phyloP scores from a whole-genome alignment of 2,888 invertebrate species.

The Spisula subtruncata region DNA sequence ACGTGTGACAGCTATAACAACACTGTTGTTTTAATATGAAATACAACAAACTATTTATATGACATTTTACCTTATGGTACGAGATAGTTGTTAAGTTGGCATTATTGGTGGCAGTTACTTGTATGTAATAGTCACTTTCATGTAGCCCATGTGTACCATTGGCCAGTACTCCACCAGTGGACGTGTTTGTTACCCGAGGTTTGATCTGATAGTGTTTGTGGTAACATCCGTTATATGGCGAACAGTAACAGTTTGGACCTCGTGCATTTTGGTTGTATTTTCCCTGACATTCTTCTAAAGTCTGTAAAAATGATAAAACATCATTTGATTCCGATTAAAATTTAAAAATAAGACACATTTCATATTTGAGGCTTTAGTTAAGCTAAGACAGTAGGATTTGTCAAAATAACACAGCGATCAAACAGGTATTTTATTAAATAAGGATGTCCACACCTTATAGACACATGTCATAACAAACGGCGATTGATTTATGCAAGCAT shows the following conservation, averaged over 20 bases:
- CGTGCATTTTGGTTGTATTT: slow-evolving; percentile 63
- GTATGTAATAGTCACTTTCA: slow-evolving; percentile 77
- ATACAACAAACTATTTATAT: no score
- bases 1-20: no score
- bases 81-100: slow-evolving; percentile 70
- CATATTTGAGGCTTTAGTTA: no score
- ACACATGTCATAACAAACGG: no score
- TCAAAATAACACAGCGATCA: no score
- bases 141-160: slow-evolving; percentile 71
- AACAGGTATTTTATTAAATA: no score
- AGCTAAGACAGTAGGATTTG: no score
- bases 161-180: slow-evolving; percentile 56
- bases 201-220: slow-evolving; percentile 75
- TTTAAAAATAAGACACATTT: no score
- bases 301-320: slow-evolving; percentile 40
- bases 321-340: no score
- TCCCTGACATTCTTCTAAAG: slow-evolving; percentile 50
- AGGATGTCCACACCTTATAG: no score
- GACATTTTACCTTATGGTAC: slow-evolving; percentile 72
- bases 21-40: no score
- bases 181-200: slow-evolving; percentile 36
- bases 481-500: no score
- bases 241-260: slow-evolving; percentile 75
- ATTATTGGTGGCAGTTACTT: slow-evolving; percentile 75
- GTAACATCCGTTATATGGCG: slow-evolving; percentile 73